Evolutionary conservation across 2,113 vertebrate genomes (phyloP).

Genomic region (Vidua macroura): DNA sequence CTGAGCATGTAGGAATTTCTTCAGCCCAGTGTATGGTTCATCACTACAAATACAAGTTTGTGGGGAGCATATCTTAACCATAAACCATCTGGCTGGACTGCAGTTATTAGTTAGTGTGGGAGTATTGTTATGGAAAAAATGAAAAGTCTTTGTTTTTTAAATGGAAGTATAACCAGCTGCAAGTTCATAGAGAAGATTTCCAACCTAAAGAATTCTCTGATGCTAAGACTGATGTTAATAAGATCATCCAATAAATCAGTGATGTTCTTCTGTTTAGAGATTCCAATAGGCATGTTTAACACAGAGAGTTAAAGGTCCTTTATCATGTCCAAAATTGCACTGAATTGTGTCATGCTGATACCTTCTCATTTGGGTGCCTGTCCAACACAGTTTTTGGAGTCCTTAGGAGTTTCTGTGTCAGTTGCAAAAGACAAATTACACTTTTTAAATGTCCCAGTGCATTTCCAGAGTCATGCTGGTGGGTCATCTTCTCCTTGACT

Average conservation of each 20-base stretch:
- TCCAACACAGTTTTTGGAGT: not conserved
- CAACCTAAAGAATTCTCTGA: not conserved
- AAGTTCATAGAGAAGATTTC: not conserved
- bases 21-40: not conserved
- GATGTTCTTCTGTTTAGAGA: not conserved
- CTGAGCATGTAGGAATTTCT: not conserved
- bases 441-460: not conserved
- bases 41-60: not conserved
- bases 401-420: not conserved
- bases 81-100: constrained; percentile 8
- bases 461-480: not conserved
- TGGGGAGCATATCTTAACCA: not conserved
- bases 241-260: not conserved
- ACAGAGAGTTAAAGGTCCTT: not conserved
- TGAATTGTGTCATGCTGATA: not conserved
- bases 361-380: not conserved
- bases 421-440: not conserved
- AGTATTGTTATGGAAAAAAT: constrained; percentile 49
- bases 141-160: constrained; percentile 27
- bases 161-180: constrained; percentile 37
- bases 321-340: not conserved
- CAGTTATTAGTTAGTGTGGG: constrained; percentile 7
- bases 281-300: not conserved
- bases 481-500: not conserved
- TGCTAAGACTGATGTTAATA: not conserved